Evolutionary conservation across 2,797 vertebrate species (phyloP).

Genomic region (Alcedo atthis): DNA sequence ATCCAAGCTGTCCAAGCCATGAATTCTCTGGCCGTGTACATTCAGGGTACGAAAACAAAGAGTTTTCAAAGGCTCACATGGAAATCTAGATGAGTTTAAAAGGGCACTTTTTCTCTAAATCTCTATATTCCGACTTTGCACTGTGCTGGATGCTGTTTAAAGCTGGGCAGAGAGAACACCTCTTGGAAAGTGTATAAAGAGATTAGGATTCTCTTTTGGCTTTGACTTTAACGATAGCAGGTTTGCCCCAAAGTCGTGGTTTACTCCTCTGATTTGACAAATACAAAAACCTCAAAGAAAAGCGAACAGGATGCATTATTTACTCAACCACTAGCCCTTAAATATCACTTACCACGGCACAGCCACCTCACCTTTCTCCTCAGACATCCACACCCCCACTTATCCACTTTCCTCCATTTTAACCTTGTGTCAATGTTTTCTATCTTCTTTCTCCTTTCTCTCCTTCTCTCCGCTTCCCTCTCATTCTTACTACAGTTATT

Average conservation of each 20-base stretch:
- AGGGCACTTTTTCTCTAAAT: neutral
- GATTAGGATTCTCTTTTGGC: neutral
- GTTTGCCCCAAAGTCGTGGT: neutral
- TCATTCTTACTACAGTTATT: conserved; percentile 67
- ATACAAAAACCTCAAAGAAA: conserved; percentile 12
- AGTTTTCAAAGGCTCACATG: conserved; percentile 5
- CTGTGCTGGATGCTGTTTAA: neutral
- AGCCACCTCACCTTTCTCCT: conserved; percentile 66
- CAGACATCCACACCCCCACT: conserved; percentile 62
- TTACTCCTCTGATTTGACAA: neutral
- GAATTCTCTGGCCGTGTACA: neutral
- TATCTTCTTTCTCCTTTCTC: conserved; percentile 52
- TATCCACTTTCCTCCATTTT: conserved; percentile 68
- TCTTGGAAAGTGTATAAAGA: neutral
- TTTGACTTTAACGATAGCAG: neutral
- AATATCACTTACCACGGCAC: conserved; percentile 50
- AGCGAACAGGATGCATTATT: conserved; percentile 30
- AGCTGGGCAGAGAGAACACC: neutral
- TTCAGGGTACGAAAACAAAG: conserved; percentile 8
- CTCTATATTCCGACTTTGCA: neutral
- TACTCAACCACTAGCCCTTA: conserved; percentile 44
- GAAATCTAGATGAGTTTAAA: neutral
- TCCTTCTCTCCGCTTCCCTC: conserved; percentile 37
- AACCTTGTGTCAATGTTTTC: conserved; percentile 70
- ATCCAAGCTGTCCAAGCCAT: neutral